phyloP scores from a whole-genome alignment of 2,797 vertebrate genomes.

The Anableps anableps region DNA sequence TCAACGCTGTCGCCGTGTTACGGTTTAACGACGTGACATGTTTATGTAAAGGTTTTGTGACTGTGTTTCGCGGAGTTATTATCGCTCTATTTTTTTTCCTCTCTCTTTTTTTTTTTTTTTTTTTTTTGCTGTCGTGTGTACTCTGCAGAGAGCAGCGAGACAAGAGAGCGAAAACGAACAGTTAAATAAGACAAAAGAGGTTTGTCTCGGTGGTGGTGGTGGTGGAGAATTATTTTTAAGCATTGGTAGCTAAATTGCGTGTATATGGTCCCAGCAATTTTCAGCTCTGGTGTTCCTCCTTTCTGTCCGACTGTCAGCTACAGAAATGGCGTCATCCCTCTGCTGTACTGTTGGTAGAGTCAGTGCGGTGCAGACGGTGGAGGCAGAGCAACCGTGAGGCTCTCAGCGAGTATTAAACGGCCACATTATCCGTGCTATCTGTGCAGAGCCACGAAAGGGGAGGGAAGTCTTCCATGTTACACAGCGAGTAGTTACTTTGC shows the following conservation, averaged over 20 bases:
- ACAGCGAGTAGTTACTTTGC: conserved; percentile 36
- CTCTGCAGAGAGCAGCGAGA: conserved; percentile 58
- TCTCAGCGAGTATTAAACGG: conserved; percentile 5
- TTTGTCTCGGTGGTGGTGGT: conserved; percentile 6
- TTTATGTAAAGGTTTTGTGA: conserved; percentile 31
- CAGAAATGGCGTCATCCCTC: conserved; percentile 86
- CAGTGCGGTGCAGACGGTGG: conserved; percentile 64
- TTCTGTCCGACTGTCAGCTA: conserved; percentile 70
- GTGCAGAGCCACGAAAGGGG: neutral
- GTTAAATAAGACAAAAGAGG: neutral
- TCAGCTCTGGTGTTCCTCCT: conserved; percentile 47
- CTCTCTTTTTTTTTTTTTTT: conserved; percentile 7
- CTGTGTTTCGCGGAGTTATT: conserved; percentile 39
- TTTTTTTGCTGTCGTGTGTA: conserved; percentile 49
- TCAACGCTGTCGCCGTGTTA: conserved; percentile 25
- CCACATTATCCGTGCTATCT: conserved; percentile 32
- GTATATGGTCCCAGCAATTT: conserved; percentile 21
- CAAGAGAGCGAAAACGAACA: conserved; percentile 40
- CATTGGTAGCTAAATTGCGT: conserved; percentile 51
- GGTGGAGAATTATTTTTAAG: conserved; percentile 17
- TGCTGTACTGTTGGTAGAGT: conserved; percentile 67
- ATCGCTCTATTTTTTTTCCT: conserved; percentile 35
- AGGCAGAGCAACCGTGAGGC: conserved; percentile 37
- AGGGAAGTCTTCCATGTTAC: conserved; percentile 7
- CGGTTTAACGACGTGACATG: conserved; percentile 20